Base-by-base conservation (phyloP, 2,888 invertebrate genomes). In the Tetragonisca angustula region DNA sequence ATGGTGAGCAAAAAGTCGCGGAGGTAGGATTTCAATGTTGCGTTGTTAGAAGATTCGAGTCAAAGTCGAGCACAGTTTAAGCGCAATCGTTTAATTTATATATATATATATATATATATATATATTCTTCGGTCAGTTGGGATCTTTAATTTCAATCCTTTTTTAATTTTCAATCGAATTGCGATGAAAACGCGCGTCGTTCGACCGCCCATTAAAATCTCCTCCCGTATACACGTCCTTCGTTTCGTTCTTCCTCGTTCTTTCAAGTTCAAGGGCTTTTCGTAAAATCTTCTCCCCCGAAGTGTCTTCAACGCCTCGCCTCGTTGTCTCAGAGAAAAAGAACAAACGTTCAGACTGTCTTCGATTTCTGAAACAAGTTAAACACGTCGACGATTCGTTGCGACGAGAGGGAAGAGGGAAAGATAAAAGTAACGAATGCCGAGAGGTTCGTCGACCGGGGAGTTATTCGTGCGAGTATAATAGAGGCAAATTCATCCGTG, bases 161-260 rank as follows among this genome's bases (percentile, higher is more conserved):
- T 36, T 5, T 1, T n/a, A 21, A 17, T 17, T 27, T 74, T 17
- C 21, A 3, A 21, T 2, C n/a, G 21, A 59, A 15, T 43, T 4
- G 65, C 9, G 3, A 17, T 64, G 49, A 59, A 86, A 78, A 78
- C 72, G 84, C 83, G 88, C 84, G 88, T 87, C 87, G 89, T 87
- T 88, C 81, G 88, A 91, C 92, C 91, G 85, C 82, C 87, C 91
- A 89, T 92, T 92, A 84, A 92, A 92, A 90, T 92, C 92, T 92
- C 91, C 92, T 92, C 91, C 77, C 73, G 85, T 75, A 70, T 84
- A 77, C 83, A 76, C 88, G 90, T 89, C 88, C 87, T 86, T 89
- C 88, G 87, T 89, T 91, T 89, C 83, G 19, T 61, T 19, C 27
- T 32, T 1, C 88, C 79, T 27, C 27, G 85, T 85, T 76, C 65